These are phyloP conservation scores for Amblyraja radiata DNA, from an alignment of 2,797 vertebrate species.

Conservation along the genomic window DNA sequence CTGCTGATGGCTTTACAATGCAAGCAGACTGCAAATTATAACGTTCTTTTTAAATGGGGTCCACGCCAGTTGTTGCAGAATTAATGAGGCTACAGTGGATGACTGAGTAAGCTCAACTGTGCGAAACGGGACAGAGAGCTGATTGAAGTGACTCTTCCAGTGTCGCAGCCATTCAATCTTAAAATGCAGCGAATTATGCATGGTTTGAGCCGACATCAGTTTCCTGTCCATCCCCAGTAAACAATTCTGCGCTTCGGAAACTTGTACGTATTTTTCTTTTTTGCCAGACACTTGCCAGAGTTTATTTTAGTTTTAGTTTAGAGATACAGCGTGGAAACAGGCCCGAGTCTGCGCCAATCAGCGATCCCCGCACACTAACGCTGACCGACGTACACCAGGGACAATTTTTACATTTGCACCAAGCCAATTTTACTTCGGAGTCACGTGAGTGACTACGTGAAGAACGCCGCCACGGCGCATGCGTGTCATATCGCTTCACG, in stretches of 20 bases:
- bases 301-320: too few species aligned
- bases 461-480: too few species aligned
- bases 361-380: too few species aligned
- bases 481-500: too few species aligned
- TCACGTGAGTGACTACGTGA: too few species aligned
- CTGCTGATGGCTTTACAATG: conserved; percentile 13
- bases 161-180: conserved; percentile 16
- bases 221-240: neutral
- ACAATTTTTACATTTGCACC: too few species aligned
- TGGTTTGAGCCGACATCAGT: neutral
- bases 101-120: conserved; percentile 32
- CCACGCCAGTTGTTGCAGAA: conserved; percentile 29
- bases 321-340: too few species aligned
- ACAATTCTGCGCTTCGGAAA: neutral
- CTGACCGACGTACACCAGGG: too few species aligned
- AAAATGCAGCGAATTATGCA: neutral
- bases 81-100: conserved; percentile 36
- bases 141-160: conserved; percentile 33
- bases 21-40: conserved; percentile 36
- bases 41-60: conserved; percentile 19
- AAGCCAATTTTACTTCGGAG: too few species aligned
- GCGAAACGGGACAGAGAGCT: conserved; percentile 22
- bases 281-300: neutral
- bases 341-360: too few species aligned
- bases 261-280: neutral